Percentiles rank a stretch among this genome's conserved stretches.
phyloP scores from a whole-genome alignment of 2,113 vertebrate genomes.

The Caretta caretta region DNA sequence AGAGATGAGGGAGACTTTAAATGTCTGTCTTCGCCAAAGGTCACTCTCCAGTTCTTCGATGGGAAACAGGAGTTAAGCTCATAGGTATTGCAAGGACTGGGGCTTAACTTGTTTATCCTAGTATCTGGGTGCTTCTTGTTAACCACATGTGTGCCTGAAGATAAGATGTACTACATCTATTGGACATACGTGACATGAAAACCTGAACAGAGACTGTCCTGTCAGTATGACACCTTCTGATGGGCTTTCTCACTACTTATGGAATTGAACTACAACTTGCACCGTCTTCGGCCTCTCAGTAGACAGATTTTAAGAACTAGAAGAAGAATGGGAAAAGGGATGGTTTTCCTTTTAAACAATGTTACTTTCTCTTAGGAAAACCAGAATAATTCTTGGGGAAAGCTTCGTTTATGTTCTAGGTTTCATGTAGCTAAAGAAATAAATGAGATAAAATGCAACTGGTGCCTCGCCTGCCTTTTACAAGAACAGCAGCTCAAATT shows the following conservation, averaged over 20 bases:
- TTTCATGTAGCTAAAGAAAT: constrained; percentile 21
- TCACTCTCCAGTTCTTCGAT: neutral
- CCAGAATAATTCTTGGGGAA: constrained; percentile 30
- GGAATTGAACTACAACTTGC: neutral
- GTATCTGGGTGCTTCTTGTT: constrained; percentile 22
- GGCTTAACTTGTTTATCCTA: neutral
- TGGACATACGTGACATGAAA: neutral
- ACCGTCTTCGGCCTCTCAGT: neutral
- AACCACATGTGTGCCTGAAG: neutral
- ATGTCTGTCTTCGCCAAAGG: neutral
- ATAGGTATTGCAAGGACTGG: neutral
- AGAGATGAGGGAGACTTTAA: constrained; percentile 33
- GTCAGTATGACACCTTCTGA: neutral
- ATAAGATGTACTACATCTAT: neutral
- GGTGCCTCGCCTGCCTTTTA: constrained; percentile 27
- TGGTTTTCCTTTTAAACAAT: constrained; percentile 55
- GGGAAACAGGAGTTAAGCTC: neutral
- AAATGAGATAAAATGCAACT: neutral
- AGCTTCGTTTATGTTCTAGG: constrained; percentile 63
- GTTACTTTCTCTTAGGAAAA: constrained; percentile 44
- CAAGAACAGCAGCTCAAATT: neutral
- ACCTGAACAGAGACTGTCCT: neutral
- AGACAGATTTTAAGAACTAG: neutral
- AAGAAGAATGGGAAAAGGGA: constrained; percentile 49
- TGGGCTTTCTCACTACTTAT: neutral